These are phyloP conservation scores for Promerops cafer DNA, from an alignment of 2,113 vertebrate genomes.

Conservation along the genomic window DNA sequence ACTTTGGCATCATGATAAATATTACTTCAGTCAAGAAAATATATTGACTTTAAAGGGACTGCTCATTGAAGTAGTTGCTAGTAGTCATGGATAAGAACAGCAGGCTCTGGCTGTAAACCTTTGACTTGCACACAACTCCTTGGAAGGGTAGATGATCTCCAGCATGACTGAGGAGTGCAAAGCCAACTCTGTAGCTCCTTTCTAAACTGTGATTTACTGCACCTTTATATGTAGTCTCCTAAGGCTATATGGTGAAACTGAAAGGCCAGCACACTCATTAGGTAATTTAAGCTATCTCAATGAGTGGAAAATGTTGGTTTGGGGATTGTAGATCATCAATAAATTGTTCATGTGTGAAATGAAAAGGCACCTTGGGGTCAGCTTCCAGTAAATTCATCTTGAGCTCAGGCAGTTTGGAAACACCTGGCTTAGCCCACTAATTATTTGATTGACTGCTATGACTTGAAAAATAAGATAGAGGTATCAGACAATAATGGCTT, in stretches of 20 bases:
- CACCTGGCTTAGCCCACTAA: background rate
- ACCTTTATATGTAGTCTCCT: background rate
- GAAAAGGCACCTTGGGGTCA: constrained; percentile 31
- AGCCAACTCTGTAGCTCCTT: background rate
- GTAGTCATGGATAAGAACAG: background rate
- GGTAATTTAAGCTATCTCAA: background rate
- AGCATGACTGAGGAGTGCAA: background rate
- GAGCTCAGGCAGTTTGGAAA: background rate
- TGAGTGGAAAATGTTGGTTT: background rate
- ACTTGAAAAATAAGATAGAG: constrained; percentile 18
- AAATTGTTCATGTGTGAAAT: constrained; percentile 52
- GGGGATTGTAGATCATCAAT: background rate
- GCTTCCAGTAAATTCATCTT: background rate
- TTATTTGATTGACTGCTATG: constrained; percentile 15
- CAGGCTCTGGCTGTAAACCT: background rate
- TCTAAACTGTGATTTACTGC: background rate
- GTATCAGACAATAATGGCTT: background rate
- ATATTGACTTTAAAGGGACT: background rate
- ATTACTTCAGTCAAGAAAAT: background rate
- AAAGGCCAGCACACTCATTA: background rate
- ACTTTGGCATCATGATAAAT: background rate
- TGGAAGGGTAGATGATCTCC: background rate
- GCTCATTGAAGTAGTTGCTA: background rate
- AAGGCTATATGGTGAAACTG: background rate
- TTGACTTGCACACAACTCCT: background rate